These are phyloP conservation scores for Cliona cf. orientalis DNA, from an alignment of 37 sponge, comb jelly and placozoan genomes.

Conservation along the genomic window DNA sequence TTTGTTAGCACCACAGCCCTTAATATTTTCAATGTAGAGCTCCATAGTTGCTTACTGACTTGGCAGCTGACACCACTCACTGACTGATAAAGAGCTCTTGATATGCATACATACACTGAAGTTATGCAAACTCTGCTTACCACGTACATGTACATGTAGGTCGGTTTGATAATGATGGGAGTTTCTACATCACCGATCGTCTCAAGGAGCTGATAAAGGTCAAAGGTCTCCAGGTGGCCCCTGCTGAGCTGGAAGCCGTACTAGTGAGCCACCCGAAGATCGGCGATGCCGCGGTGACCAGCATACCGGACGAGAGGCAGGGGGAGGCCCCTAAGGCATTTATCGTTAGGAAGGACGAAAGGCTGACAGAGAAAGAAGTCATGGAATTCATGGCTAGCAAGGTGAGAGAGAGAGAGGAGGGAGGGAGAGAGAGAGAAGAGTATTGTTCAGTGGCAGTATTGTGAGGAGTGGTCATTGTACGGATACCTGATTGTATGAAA, in stretches of 20 bases:
- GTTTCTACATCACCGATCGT: slow-evolving; percentile 88
- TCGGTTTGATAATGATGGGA: slow-evolving; percentile 77
- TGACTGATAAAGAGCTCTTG: no score
- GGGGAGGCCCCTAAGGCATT: slow-evolving; percentile 92
- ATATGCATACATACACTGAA: no score
- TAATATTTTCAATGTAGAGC: no score
- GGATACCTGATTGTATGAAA: no score
- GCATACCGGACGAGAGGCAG: slow-evolving; percentile 78
- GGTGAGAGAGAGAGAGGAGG: no score
- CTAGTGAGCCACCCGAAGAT: slow-evolving; percentile 79
- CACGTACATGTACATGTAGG: slow-evolving; percentile 84
- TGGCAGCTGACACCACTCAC: no score
- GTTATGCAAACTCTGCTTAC: no score
- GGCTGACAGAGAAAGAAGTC: slow-evolving; percentile 67
- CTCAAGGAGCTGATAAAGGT: slow-evolving; percentile 95
- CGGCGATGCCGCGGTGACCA: slow-evolving; percentile 87
- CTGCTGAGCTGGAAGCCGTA: slow-evolving; percentile 91
- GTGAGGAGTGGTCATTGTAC: no score
- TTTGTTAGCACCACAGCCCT: no score
- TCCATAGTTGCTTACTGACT: no score
- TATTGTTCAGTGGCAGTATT: no score
- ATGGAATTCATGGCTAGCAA: slow-evolving; percentile 46
- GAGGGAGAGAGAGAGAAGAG: no score
- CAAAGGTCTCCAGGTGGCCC: slow-evolving; percentile 91
- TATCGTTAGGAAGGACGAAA: slow-evolving; percentile 71